Evolutionary conservation across 2,113 vertebrate genomes (phyloP).

Genomic region (Numida meleagris): DNA sequence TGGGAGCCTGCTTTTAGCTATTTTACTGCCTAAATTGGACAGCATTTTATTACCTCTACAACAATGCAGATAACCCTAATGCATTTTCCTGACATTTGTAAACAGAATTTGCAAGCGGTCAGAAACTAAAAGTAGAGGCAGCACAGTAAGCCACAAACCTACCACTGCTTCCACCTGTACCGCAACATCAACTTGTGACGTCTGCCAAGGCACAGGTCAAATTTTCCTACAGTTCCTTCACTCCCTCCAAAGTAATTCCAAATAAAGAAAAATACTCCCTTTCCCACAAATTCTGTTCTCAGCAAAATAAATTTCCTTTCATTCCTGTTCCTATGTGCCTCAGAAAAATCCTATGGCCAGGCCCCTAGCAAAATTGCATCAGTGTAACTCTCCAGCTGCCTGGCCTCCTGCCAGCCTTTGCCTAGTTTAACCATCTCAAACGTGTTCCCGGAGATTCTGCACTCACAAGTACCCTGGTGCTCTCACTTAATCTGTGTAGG

Average conservation of each 20-base stretch:
- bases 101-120: slow-evolving; percentile 26
- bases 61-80: slow-evolving; percentile 45
- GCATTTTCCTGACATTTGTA: slow-evolving; percentile 42
- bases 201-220: neutral
- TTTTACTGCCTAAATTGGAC: slow-evolving; percentile 41
- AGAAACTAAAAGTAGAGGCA: slow-evolving; percentile 58
- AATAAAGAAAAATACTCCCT: neutral
- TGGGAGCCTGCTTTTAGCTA: neutral
- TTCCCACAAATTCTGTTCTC: neutral
- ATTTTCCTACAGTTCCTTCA: neutral
- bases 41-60: slow-evolving; percentile 48
- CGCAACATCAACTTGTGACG: neutral
- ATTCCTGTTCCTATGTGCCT: neutral
- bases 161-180: neutral
- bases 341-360: neutral
- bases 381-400: neutral
- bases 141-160: slow-evolving; percentile 35
- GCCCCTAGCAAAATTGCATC: neutral
- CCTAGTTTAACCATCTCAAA: neutral
- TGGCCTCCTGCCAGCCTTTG: neutral
- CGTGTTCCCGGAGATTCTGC: neutral
- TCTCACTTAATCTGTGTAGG: neutral
- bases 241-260: neutral
- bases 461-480: neutral
- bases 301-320: neutral